These are phyloP conservation scores for Sphecodes monilicornis DNA, from an alignment of 2,888 invertebrate species.

Conservation along the genomic window DNA sequence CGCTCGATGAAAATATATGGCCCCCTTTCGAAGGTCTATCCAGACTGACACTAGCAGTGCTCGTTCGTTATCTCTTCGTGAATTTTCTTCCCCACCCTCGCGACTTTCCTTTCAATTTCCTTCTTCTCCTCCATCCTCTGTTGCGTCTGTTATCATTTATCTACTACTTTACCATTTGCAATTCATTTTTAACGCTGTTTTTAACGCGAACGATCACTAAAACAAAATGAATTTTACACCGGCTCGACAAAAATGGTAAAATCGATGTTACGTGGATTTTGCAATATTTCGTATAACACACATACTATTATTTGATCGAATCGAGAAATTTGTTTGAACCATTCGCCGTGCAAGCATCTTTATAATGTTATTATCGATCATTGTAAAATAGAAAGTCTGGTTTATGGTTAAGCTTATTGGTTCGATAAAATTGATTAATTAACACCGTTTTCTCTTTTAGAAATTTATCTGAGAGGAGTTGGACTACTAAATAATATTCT, in stretches of 20 bases:
- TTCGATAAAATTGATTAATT: neutral
- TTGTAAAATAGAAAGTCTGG: too few species aligned
- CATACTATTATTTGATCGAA: too few species aligned
- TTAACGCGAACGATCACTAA: neutral
- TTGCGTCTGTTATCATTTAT: neutral
- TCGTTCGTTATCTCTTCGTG: slow-evolving; percentile 42
- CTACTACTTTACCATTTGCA: neutral
- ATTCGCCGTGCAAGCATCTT: too few species aligned
- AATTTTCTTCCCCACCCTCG: slow-evolving; percentile 12
- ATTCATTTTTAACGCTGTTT: neutral
- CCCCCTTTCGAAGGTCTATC: slow-evolving; percentile 56
- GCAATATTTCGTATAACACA: too few species aligned
- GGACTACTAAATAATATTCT: too few species aligned
- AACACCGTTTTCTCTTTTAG: too few species aligned
- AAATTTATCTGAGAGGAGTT: too few species aligned
- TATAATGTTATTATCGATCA: too few species aligned
- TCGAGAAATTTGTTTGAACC: too few species aligned
- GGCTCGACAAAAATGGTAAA: neutral
- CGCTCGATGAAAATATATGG: slow-evolving; percentile 64
- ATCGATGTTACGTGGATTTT: neutral
- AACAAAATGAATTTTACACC: neutral
- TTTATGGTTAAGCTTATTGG: neutral
- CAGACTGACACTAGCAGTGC: slow-evolving; percentile 50
- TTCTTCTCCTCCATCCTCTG: neutral
- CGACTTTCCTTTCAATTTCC: neutral